Conservation (phyloP, 2,888 invertebrate genomes). For the Oscheius sp. region DNA sequence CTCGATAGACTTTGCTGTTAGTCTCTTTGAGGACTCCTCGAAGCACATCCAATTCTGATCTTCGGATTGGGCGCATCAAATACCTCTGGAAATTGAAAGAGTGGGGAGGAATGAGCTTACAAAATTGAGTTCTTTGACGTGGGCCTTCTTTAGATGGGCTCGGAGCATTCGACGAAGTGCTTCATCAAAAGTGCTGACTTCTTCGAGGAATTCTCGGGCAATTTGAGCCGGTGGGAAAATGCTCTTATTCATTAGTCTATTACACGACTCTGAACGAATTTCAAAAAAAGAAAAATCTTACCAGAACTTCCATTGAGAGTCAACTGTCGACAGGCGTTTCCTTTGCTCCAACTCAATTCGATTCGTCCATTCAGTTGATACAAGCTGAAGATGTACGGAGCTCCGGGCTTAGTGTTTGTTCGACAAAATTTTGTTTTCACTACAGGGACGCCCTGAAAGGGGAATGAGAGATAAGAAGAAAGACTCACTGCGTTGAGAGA, state of each 20-base stretch:
- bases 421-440: neutral
- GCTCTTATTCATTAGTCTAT: neutral
- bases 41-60: neutral
- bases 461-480: neutral
- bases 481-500: neutral
- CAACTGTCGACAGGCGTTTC: neutral
- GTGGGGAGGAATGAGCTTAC: neutral
- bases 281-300: neutral
- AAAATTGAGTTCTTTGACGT: constrained; percentile 3
- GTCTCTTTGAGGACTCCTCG: neutral
- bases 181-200: neutral
- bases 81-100: neutral
- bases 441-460: neutral
- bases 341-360: neutral
- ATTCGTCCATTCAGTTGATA: neutral
- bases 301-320: neutral
- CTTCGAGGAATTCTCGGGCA: neutral
- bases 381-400: neutral
- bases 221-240: neutral
- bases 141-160: neutral
- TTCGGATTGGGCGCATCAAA: neutral
- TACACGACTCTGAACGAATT: constrained; percentile 4
- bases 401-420: constrained; percentile 2
- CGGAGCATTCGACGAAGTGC: neutral
- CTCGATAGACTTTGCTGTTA: neutral